Conservation (phyloP, 2,888 invertebrate genomes). For the Lasioglossum vierecki region DNA sequence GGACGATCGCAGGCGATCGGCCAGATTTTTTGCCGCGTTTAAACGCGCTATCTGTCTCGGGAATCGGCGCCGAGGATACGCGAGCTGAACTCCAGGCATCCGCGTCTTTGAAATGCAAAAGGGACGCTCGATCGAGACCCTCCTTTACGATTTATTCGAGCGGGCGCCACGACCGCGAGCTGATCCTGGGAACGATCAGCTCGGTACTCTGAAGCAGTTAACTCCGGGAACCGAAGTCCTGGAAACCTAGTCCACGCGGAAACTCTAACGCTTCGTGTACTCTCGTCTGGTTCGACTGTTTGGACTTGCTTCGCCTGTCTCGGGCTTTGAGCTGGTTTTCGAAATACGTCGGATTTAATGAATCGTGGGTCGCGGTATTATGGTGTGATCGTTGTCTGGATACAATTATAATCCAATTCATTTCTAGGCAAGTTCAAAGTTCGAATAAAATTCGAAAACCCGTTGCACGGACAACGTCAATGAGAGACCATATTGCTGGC, state of each 20-base stretch:
- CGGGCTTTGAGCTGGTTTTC: neutral
- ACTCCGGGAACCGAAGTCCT: constrained; percentile 34
- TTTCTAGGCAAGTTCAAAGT: neutral
- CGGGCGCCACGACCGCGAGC: constrained; percentile 28
- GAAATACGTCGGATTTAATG: neutral
- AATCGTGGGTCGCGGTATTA: neutral
- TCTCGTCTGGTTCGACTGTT: neutral
- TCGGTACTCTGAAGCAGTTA: constrained; percentile 53
- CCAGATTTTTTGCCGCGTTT: constrained; percentile 21
- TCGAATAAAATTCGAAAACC: no score
- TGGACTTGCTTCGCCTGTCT: neutral
- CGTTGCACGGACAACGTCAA: neutral
- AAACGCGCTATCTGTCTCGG: constrained; percentile 35
- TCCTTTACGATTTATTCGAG: constrained; percentile 57
- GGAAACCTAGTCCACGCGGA: neutral
- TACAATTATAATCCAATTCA: neutral
- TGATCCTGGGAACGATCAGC: constrained; percentile 39
- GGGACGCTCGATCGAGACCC: constrained; percentile 46
- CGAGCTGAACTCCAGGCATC: constrained; percentile 18
- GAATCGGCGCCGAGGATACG: constrained; percentile 47
- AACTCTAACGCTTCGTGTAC: constrained; percentile 4
- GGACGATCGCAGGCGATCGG: neutral
- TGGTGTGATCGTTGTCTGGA: neutral
- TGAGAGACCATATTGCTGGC: neutral
- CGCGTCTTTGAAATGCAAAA: constrained; percentile 46